phyloP scores from a whole-genome alignment of 2,888 invertebrate species.

The Nomada lathburiana region DNA sequence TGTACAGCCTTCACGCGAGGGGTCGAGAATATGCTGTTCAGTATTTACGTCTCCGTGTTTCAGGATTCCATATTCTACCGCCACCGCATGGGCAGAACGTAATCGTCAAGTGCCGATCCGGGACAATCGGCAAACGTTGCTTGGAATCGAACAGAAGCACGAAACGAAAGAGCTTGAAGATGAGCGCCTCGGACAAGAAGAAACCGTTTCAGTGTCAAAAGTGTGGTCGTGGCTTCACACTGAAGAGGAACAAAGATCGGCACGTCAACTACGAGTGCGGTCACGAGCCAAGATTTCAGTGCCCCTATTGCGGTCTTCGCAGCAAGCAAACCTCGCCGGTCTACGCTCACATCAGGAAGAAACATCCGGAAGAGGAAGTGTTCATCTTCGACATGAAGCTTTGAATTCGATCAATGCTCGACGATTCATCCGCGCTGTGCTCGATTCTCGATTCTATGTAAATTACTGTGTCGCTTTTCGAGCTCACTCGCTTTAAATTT shows the following conservation, averaged over 20 bases:
- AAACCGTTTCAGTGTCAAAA: conserved; percentile 76
- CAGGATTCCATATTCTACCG: conserved; percentile 63
- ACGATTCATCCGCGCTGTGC: not conserved
- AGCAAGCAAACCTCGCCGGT: conserved; percentile 77
- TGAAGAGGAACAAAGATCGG: conserved; percentile 76
- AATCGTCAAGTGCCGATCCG: conserved; percentile 61
- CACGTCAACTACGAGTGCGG: conserved; percentile 81
- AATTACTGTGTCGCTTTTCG: conserved; percentile 25
- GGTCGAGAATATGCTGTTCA: conserved; percentile 58
- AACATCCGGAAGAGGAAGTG: conserved; percentile 75
- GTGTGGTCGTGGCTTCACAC: conserved; percentile 78
- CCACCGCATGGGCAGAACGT: conserved; percentile 53
- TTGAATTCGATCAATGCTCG: conserved; percentile 35
- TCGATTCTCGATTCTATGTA: not conserved
- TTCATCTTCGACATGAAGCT: conserved; percentile 73
- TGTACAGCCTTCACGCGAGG: conserved; percentile 27
- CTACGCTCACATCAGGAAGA: conserved; percentile 76
- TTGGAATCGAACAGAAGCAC: conserved; percentile 32
- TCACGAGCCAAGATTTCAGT: conserved; percentile 77
- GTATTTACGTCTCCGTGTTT: conserved; percentile 69
- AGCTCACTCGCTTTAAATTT: conserved; percentile 26
- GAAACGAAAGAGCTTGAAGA: conserved; percentile 51
- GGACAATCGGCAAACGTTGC: conserved; percentile 40
- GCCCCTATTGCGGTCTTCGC: conserved; percentile 77
- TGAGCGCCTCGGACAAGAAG: conserved; percentile 61